Base-by-base conservation (phyloP, 64 coral and sea anemone genomes). In the Dendronephthya gigantea region DNA sequence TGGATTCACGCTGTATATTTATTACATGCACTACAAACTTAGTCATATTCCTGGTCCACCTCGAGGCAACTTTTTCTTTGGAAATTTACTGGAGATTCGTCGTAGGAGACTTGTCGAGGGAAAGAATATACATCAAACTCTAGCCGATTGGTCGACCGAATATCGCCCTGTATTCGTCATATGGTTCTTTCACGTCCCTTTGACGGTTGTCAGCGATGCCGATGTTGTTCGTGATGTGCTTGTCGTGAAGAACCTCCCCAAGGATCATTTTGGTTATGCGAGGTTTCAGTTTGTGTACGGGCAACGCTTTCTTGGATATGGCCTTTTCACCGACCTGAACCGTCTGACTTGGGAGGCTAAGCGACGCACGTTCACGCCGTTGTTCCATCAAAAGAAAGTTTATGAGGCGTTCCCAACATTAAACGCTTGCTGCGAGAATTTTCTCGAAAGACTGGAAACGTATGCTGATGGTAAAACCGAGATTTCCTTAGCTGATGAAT, bases 401-500 rank as follows among this genome's bases (percentile, higher is more conserved):
- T 49, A 83, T 40, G 82, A 82, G 23, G 32, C 72, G 35, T 87
- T 96, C 22, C 51, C 68, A 32, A 81, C 43, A 40, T 92, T 96
- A 56, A 96, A 84, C 27, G 33, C 52, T 9, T 88, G 82, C 39
- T 96, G 93, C 50, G 90, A 96, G 35, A 86, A 84, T 49, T 96
- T 92, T 32, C 49, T 96, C 11, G 48, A 85, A 31, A 96, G 86
- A 40, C 88, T 96, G 28, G 88, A 83, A 38, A 87, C 27, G 5
- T 10, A 88, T 68, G 93, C 93, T 51, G 90, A 96, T 82, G 93
- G 90, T 2, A 86, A 92, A 34, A 92, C 90, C 0, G 85, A 90
- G 29, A 82, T 96, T 17, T 90, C 90, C n/a, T 66, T 96, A 82
- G 85, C 93, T 17, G 93, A 96, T 29, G 93, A 96, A 84, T 69